Percentiles rank a stretch among this genome's conserved stretches.
Evolutionary conservation across 2,888 invertebrate genomes (phyloP).

Genomic region (Agrochola circellaris): DNA sequence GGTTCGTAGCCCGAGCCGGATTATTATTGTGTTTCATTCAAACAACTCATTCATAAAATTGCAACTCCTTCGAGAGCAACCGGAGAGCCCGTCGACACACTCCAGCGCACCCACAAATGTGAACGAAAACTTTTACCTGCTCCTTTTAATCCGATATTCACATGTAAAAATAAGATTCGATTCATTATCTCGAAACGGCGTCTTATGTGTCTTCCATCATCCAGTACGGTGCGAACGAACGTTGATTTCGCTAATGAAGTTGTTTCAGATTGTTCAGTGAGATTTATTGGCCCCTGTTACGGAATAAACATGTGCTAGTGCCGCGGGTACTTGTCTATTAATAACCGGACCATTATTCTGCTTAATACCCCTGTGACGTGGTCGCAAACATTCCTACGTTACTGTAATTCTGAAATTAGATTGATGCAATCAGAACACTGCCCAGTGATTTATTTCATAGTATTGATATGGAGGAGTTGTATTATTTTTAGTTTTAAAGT

Average conservation of each 20-base stretch:
- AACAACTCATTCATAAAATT: conserved; percentile 90
- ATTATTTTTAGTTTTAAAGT: not conserved
- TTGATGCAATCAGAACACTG: conserved; percentile 67
- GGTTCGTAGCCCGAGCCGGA: conserved; percentile 76
- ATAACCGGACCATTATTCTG: conserved; percentile 83
- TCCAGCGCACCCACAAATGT: conserved; percentile 80
- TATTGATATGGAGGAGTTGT: conserved; percentile 1
- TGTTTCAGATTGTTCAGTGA: conserved; percentile 83
- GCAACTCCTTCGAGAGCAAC: conserved; percentile 84
- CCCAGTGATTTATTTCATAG: conserved; percentile 32
- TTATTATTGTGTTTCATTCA: conserved; percentile 88
- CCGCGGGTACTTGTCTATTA: conserved; percentile 83
- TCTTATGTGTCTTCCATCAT: conserved; percentile 76
- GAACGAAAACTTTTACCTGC: conserved; percentile 71
- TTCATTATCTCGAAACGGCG: conserved; percentile 70
- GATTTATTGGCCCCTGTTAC: conserved; percentile 84
- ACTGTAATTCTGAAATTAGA: conserved; percentile 76
- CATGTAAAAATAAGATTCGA: conserved; percentile 70
- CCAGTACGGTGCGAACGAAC: conserved; percentile 72
- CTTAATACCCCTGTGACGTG: conserved; percentile 81
- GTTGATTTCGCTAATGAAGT: conserved; percentile 86
- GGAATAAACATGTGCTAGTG: conserved; percentile 84
- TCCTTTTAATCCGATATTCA: conserved; percentile 72
- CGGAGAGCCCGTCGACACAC: conserved; percentile 81
- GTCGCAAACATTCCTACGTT: conserved; percentile 78